Evolutionary conservation across 2,888 invertebrate genomes (phyloP).

Genomic region (Hypomecis atomaria): DNA sequence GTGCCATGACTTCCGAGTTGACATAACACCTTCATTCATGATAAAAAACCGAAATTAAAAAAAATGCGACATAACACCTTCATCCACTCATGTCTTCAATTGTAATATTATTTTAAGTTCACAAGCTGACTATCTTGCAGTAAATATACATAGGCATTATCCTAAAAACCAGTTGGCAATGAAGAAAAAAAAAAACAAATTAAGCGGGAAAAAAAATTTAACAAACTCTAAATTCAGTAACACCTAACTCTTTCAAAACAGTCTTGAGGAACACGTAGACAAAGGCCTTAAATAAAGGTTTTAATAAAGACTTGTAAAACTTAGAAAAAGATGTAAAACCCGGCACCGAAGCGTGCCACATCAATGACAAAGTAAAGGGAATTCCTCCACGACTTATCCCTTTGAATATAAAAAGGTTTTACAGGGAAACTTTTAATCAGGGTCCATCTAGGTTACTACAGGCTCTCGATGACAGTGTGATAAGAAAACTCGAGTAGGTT

Average conservation of each 20-base stretch:
- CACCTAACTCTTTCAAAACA: neutral
- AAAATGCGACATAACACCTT: no score
- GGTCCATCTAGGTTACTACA: conserved; percentile 61
- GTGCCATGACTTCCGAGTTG: no score
- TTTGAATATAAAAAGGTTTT: conserved; percentile 78
- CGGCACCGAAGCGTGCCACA: conserved; percentile 50
- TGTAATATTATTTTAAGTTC: no score
- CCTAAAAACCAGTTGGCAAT: no score
- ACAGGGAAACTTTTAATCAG: conserved; percentile 80
- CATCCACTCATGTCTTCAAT: no score
- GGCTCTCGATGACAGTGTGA: conserved; percentile 46
- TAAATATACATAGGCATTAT: no score
- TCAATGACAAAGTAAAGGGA: conserved; percentile 71
- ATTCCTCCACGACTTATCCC: conserved; percentile 72
- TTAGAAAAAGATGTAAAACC: conserved; percentile 52
- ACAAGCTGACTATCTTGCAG: no score
- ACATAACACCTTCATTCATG: no score
- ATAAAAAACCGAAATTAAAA: no score
- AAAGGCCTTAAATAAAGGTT: conserved; percentile 32
- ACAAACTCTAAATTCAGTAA: neutral
- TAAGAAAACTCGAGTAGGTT: neutral
- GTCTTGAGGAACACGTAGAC: conserved; percentile 1
- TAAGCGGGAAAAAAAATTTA: no score
- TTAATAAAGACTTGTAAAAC: conserved; percentile 53
- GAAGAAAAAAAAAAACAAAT: no score